Evolutionary conservation across 2,113 vertebrate genomes (phyloP).

Genomic region (Carettochelys insculpta): DNA sequence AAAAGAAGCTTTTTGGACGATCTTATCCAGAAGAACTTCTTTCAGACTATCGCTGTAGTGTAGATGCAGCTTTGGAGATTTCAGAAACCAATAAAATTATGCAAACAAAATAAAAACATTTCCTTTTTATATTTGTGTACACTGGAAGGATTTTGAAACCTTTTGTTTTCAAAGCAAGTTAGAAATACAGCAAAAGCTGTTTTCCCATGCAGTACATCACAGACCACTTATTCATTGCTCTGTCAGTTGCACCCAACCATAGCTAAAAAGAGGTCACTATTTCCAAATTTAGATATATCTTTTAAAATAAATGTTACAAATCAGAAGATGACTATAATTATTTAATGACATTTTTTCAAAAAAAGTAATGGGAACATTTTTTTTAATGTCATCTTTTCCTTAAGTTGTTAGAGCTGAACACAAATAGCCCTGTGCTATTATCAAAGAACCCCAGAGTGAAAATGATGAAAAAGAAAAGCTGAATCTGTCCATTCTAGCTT

Average conservation of each 20-base stretch:
- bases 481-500: neutral
- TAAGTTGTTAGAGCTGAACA: neutral
- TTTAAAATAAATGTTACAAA: neutral
- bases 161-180: neutral
- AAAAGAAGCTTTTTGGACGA: no score
- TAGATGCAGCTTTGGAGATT: neutral
- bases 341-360: neutral
- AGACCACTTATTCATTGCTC: neutral
- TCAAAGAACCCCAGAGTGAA: neutral
- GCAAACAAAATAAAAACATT: neutral
- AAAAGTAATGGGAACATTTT: neutral
- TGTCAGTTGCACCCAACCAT: neutral
- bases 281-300: conserved; percentile 7
- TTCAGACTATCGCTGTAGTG: no score
- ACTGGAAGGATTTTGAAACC: conserved; percentile 10
- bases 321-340: neutral
- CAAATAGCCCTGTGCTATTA: neutral
- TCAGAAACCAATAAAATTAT: neutral
- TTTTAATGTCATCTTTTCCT: conserved; percentile 3
- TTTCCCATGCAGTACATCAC: neutral
- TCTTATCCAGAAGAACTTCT: no score
- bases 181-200: neutral
- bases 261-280: neutral
- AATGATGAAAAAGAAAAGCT: neutral
- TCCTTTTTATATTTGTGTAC: neutral